A percentile compares a stretch with the other conserved stretches of the same genome.
Evolutionary conservation across 2,888 invertebrate genomes (phyloP).

Genomic region (Orthosia gothica): DNA sequence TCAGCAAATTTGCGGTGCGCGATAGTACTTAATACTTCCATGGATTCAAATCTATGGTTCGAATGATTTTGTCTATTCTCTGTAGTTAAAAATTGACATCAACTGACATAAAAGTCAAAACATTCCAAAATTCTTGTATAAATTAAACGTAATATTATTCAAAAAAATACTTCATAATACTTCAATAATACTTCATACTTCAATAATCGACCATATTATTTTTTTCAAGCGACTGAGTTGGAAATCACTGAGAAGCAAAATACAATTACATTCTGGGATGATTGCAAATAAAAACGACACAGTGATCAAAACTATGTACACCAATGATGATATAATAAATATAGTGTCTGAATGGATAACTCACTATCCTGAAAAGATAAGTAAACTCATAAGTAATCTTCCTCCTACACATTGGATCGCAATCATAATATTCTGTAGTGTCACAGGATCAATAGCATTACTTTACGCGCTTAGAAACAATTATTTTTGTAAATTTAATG

Average conservation of each 20-base stretch:
- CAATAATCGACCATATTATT: too few species aligned
- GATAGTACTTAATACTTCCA: background rate
- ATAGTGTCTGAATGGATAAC: background rate
- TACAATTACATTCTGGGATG: background rate
- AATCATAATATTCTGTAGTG: background rate
- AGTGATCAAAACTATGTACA: background rate
- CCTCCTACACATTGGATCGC: background rate
- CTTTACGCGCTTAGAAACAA: background rate
- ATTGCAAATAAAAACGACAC: background rate
- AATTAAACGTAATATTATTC: background rate
- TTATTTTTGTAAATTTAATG: conserved; percentile 9
- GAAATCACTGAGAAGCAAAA: background rate
- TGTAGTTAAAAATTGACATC: background rate
- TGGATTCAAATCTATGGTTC: background rate
- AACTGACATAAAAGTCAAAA: conserved; percentile 11
- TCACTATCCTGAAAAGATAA: background rate
- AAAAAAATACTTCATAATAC: background rate
- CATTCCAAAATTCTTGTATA: background rate
- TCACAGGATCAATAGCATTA: background rate
- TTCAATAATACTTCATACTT: too few species aligned
- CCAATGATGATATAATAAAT: conserved; percentile 15
- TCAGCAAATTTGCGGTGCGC: background rate
- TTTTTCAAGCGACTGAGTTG: background rate
- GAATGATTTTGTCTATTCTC: background rate
- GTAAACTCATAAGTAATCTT: background rate